These are phyloP conservation scores for Pterocles gutturalis DNA, from an alignment of 2,113 vertebrate species.

Conservation along the genomic window DNA sequence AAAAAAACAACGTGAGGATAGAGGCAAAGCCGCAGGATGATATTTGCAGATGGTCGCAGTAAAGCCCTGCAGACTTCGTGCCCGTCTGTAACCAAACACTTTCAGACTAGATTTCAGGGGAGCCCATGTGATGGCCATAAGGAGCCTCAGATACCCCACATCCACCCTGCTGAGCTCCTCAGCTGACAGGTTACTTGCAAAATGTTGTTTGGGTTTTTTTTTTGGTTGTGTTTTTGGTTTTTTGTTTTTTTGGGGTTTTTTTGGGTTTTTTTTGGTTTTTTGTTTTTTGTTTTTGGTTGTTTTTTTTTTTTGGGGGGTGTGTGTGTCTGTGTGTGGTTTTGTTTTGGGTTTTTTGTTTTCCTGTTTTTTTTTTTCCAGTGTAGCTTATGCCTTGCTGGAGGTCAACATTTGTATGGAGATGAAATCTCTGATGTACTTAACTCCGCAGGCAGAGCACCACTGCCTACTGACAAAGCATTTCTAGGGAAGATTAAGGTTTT, in stretches of 20 bases:
- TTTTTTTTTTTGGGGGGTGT: too few relatives aligned
- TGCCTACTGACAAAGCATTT: constrained; percentile 42
- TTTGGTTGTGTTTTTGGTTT: too few relatives aligned
- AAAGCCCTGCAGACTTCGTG: neutral
- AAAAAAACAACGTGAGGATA: neutral
- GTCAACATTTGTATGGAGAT: neutral
- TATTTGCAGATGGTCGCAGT: neutral
- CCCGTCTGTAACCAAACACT: neutral
- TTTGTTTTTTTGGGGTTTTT: too few relatives aligned
- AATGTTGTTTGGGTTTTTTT: neutral
- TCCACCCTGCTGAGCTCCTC: neutral
- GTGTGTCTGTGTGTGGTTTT: too few relatives aligned
- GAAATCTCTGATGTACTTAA: constrained; percentile 32
- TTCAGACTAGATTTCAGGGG: neutral
- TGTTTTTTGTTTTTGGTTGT: too few relatives aligned
- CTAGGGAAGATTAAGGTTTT: constrained; percentile 26
- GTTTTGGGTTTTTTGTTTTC: too few relatives aligned
- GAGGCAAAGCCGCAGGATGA: neutral
- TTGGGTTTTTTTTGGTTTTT: too few relatives aligned
- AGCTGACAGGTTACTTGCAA: neutral
- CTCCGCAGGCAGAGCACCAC: neutral
- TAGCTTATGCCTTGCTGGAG: neutral
- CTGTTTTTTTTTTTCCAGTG: neutral
- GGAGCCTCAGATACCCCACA: neutral
- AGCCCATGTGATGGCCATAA: neutral